Conservation (phyloP, 1,140 invertebrate genomes). For the Cydia splendana region DNA sequence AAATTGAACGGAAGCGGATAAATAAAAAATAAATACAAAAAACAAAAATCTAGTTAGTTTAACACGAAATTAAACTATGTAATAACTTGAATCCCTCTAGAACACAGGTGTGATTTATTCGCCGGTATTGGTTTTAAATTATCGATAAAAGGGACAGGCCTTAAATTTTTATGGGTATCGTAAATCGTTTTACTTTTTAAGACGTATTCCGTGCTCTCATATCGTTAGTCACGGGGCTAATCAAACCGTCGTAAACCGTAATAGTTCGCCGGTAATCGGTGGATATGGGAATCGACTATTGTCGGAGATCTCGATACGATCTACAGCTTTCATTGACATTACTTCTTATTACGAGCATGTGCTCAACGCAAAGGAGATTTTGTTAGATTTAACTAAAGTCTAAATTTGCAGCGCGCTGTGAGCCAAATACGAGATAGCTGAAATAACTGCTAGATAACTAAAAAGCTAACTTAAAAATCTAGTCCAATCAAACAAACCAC, state of each 20-base stretch:
- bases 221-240: conserved; percentile 66
- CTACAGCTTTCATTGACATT: neutral
- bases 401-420: neutral
- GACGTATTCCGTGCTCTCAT: conserved; percentile 60
- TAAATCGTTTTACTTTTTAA: conserved; percentile 62
- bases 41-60: conserved; percentile 1
- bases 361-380: neutral
- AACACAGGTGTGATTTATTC: conserved; percentile 58
- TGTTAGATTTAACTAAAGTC: neutral
- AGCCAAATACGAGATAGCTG: neutral
- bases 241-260: conserved; percentile 70
- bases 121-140: conserved; percentile 57
- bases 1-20: conserved; percentile 10
- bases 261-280: conserved; percentile 66
- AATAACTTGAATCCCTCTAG: conserved; percentile 41
- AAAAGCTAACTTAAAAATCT: neutral
- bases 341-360: neutral
- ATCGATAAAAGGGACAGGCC: conserved; percentile 49
- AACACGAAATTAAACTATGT: conserved; percentile 39
- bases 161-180: conserved; percentile 55
- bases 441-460: neutral
- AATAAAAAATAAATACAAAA: conserved; percentile 24
- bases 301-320: conserved; percentile 52
- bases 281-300: conserved; percentile 72
- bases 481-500: conserved; percentile 34